phyloP scores from a whole-genome alignment of 2,888 invertebrate genomes.

The Rosalia funebris region DNA sequence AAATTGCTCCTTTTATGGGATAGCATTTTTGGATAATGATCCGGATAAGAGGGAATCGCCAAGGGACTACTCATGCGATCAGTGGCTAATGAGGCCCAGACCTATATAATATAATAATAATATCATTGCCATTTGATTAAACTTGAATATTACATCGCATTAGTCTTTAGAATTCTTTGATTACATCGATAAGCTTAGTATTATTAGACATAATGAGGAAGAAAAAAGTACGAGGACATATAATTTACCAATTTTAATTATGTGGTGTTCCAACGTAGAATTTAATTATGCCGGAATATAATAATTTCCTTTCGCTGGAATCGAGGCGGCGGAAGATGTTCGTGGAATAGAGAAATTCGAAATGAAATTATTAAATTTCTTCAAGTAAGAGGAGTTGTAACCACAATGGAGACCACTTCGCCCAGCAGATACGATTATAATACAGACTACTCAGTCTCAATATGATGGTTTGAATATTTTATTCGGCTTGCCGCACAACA shows the following conservation, averaged over 20 bases:
- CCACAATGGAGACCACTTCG: slow-evolving; percentile 45
- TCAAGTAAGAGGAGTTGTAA: slow-evolving; percentile 27
- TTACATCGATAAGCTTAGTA: too few species aligned
- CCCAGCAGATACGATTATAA: slow-evolving; percentile 42
- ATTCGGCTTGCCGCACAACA: slow-evolving; percentile 50
- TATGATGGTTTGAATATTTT: slow-evolving; percentile 52
- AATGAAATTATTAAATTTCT: slow-evolving; percentile 46
- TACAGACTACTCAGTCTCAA: slow-evolving; percentile 47
- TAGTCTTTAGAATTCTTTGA: too few species aligned
- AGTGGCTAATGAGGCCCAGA: too few species aligned
- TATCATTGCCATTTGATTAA: too few species aligned
- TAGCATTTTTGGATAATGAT: too few species aligned
- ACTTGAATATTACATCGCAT: too few species aligned
- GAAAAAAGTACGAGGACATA: too few species aligned
- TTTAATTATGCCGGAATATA: slow-evolving; percentile 26
- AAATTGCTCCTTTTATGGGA: too few species aligned
- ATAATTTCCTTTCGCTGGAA: slow-evolving; percentile 19
- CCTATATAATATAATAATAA: too few species aligned
- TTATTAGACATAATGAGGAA: too few species aligned
- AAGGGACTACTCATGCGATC: too few species aligned
- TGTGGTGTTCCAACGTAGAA: slow-evolving; percentile 8
- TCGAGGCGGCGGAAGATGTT: slow-evolving; percentile 11
- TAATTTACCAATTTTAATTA: slow-evolving; percentile 6
- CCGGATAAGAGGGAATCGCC: too few species aligned
- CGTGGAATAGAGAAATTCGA: slow-evolving; percentile 28